Evolutionary conservation across 2,888 invertebrate species (phyloP).

Genomic region (Anodontia alba): DNA sequence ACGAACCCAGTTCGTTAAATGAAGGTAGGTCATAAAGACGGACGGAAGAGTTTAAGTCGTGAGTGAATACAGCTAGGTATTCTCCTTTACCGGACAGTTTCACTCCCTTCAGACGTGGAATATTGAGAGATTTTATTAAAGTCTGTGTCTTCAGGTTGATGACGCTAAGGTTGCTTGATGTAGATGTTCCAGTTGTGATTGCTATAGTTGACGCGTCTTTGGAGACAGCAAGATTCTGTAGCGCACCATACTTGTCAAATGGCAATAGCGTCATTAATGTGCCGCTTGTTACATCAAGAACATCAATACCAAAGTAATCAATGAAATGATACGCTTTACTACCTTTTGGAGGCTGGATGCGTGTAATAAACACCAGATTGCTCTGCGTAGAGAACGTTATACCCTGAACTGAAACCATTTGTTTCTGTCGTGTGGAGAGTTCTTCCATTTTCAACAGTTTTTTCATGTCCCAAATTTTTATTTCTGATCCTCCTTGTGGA

Average conservation of each 20-base stretch:
- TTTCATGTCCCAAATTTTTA: constrained; percentile 60
- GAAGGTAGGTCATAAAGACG: constrained; percentile 20
- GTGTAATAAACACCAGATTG: constrained; percentile 49
- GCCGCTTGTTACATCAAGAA: constrained; percentile 45
- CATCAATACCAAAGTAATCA: constrained; percentile 73
- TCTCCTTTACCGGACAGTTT: constrained; percentile 50
- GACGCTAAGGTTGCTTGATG: constrained; percentile 38
- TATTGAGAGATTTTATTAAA: constrained; percentile 35
- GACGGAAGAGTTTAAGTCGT: neutral
- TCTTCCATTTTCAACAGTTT: constrained; percentile 52
- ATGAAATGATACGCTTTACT: constrained; percentile 69
- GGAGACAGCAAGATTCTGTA: constrained; percentile 44
- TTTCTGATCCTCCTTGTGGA: constrained; percentile 45
- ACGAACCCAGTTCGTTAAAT: constrained; percentile 37
- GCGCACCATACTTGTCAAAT: constrained; percentile 52
- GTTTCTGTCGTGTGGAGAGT: constrained; percentile 47
- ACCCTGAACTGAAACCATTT: constrained; percentile 44
- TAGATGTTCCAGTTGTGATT: constrained; percentile 34
- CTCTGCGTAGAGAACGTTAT: constrained; percentile 49
- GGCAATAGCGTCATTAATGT: constrained; percentile 39
- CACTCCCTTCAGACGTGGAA: constrained; percentile 38
- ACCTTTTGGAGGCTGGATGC: constrained; percentile 59
- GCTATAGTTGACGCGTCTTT: constrained; percentile 51
- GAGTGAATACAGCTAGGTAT: constrained; percentile 43
- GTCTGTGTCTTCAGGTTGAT: constrained; percentile 32